Base-by-base conservation (phyloP, 2,113 vertebrate species). In the Carassius gibelio region DNA sequence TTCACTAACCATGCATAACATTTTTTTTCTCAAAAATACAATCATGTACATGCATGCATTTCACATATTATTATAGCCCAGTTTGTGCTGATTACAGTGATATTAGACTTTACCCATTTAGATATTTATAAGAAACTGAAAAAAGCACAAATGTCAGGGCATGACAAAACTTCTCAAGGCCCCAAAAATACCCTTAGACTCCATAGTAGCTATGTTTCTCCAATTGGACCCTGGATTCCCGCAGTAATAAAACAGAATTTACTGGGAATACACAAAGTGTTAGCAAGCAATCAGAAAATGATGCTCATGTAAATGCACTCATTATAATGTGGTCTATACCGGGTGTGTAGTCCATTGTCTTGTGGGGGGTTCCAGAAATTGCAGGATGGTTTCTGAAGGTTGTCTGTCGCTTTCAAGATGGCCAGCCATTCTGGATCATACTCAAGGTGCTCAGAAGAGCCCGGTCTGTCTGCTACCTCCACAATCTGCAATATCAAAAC, bases 401-500 rank as follows among this genome's bases (percentile, higher is more conserved):
- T 87, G 79, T 96, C 91, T 21, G 97, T 99, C 38, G 96, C 93
- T 88, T 96, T 98, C 50, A 99, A 94, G 82, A 99, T 89, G 74
- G 97, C 95, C 38, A 99, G 95, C 98, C 98, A 99, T 89, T 99
- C 98, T 0, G 96, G 92, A 81, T 99, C 98, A 5, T 98, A 99
- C 84, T 99, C 96, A n/a, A 99, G 91, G 0, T 89, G 87, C 42
- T 96, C 95, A 0, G 96, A 93, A 26, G 96, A 97, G 55, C 75
- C 95, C 0, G 95, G 91, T 86, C 98, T 95, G 59, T 99, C 97
- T 4, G 95, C 93, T 86, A 99, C 79, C 0, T 99, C 98, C 91
- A 99, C 90, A 13, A 95, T 90, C 94, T 94, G 86, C 3, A 90
- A 87, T 38, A 87, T 30, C 87, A 64, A 81, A 38, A 87, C n/a